Percentiles rank a stretch among this genome's conserved stretches.
Evolutionary conservation across 2,113 vertebrate species (phyloP).

Genomic region (Eubucco bourcierii): DNA sequence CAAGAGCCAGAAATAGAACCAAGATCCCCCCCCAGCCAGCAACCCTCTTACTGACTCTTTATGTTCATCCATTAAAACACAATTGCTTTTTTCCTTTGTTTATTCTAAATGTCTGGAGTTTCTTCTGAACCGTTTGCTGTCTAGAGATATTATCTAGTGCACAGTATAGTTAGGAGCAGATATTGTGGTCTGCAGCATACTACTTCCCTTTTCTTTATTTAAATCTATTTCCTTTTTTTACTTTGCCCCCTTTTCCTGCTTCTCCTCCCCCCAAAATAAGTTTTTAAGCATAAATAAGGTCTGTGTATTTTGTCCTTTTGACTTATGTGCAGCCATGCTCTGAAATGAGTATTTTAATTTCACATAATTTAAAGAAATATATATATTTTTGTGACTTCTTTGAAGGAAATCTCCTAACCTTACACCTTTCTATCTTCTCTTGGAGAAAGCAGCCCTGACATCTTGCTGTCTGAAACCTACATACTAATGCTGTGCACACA

Average conservation of each 20-base stretch:
- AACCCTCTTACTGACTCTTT: background rate
- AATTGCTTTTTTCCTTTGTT: background rate
- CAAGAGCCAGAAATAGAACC: background rate
- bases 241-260: background rate
- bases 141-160: background rate
- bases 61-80: background rate
- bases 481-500: background rate
- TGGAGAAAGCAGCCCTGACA: background rate
- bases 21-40: background rate
- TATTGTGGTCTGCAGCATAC: background rate
- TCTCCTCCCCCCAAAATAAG: background rate
- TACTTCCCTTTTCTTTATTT: background rate
- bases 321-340: background rate
- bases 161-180: background rate
- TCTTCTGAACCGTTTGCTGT: background rate
- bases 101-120: background rate
- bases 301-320: background rate
- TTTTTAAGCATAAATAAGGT: background rate
- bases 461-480: background rate
- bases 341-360: background rate
- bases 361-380: no score
- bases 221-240: background rate
- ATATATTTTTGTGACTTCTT: no score
- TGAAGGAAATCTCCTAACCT: background rate
- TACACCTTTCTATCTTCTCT: background rate